phyloP scores from a whole-genome alignment of 2,888 invertebrate species.

The Lasioglossum oenotherae region DNA sequence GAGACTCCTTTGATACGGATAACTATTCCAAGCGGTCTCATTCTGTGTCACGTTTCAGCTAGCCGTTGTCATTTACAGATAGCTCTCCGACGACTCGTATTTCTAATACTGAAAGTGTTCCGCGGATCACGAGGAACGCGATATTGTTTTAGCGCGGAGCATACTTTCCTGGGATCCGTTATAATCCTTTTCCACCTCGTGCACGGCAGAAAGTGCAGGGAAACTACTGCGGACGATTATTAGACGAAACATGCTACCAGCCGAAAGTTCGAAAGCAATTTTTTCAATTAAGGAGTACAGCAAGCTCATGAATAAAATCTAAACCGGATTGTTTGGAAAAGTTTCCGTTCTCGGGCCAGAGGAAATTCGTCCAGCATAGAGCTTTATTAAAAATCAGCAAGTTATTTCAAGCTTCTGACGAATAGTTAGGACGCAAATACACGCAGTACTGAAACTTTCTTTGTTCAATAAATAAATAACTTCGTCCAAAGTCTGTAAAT shows the following conservation, averaged over 20 bases:
- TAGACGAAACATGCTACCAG: neutral
- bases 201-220: neutral
- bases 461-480: neutral
- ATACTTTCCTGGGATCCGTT: neutral
- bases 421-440: too few relatives aligned
- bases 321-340: neutral
- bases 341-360: neutral
- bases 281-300: neutral
- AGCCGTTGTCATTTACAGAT: slow-evolving; percentile 37
- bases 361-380: neutral
- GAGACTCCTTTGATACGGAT: slow-evolving; percentile 33
- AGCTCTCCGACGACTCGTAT: slow-evolving; percentile 34
- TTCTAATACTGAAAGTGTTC: slow-evolving; percentile 49
- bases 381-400: neutral
- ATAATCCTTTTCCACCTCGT: slow-evolving; percentile 18
- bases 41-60: slow-evolving; percentile 43
- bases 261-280: neutral
- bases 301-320: neutral
- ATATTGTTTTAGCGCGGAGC: slow-evolving; percentile 7
- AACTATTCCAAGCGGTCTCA: slow-evolving; percentile 30
- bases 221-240: neutral
- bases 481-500: too few relatives aligned
- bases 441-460: neutral
- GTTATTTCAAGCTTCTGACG: neutral
- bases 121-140: slow-evolving; percentile 26